These are phyloP conservation scores for Nasua narica DNA, from an alignment of 2,797 vertebrate species.

Conservation along the genomic window DNA sequence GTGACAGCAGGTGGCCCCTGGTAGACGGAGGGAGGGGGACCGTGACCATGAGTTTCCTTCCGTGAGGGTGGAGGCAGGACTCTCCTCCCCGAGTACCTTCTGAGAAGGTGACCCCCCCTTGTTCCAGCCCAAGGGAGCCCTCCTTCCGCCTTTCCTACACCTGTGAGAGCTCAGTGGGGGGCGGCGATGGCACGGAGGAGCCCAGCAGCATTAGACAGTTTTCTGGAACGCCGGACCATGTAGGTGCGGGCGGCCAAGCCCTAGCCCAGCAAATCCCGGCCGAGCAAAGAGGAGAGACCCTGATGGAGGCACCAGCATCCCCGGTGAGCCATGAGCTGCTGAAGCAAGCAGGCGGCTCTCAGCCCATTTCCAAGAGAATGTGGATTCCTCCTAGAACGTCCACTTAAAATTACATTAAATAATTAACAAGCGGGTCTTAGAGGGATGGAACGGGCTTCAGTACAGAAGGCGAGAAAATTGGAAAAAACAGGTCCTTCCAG, in stretches of 20 bases:
- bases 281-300: accelerated
- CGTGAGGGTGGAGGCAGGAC: not conserved
- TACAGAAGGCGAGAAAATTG: not conserved
- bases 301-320: accelerated
- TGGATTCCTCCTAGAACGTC: not conserved
- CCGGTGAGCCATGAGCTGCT: accelerated
- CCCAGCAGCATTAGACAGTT: not conserved
- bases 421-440: not conserved
- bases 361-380: not conserved
- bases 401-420: constrained; percentile 11
- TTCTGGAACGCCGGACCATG: not conserved
- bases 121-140: too few relatives aligned
- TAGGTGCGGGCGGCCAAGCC: accelerated
- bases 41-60: not conserved
- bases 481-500: constrained; percentile 39
- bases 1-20: accelerated
- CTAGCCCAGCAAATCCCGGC: accelerated
- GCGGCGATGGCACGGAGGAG: accelerated
- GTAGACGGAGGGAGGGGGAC: not conserved
- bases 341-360: not conserved
- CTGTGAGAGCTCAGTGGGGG: too few relatives aligned
- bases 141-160: not conserved
- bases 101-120: not conserved
- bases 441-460: not conserved
- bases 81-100: not conserved